Base-by-base conservation (phyloP, 2,797 vertebrate genomes). In the Danio choprae region DNA sequence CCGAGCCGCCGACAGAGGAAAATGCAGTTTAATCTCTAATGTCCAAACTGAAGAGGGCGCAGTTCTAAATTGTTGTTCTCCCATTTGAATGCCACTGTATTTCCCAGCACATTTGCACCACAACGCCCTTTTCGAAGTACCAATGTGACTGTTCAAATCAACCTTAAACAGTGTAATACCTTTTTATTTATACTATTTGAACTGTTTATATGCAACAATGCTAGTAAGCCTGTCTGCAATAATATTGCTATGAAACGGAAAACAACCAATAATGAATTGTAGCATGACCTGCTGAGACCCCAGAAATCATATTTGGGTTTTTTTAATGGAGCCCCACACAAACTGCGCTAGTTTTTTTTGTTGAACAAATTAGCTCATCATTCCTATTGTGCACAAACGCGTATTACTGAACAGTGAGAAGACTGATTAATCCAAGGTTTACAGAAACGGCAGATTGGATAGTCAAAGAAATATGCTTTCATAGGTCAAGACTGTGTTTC, bases 1-100 rank as follows among this genome's bases (percentile, higher is more conserved):
- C 94, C 11, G 95, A 96, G 84, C 93, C 95, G 0, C 93, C 92
- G 2, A 83, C 87, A 68, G 92, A 90, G 65, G 92, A 91, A 77
- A 93, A 94, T 1, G 78, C 65, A 5, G 92, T 92, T 82, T 92
- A 92, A 88, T 13, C 60, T 65, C 53, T 29, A 38, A 48, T 46
- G 3, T 40, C 12, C 68, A 62, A 48, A 41, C 75, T 72, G 56
- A 78, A 72, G 83, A 77, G 78, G 74, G 74, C 40, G 56, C 77
- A 63, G 22, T 81, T 59, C 13, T 15, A 36, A 50, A 62, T 43
- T 44, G 12, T 58, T 59, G 46, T 65, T 48, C 38, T 59, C 48
- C 6, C 77, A 16, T 48, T 73, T 11, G 58, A 43, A 62, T 29
- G 44, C 83, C 12, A 5, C 87, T 83, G 84, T 93, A 77, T 92